Conservation (phyloP, 2,888 invertebrate genomes). For the Spialia ferax region DNA sequence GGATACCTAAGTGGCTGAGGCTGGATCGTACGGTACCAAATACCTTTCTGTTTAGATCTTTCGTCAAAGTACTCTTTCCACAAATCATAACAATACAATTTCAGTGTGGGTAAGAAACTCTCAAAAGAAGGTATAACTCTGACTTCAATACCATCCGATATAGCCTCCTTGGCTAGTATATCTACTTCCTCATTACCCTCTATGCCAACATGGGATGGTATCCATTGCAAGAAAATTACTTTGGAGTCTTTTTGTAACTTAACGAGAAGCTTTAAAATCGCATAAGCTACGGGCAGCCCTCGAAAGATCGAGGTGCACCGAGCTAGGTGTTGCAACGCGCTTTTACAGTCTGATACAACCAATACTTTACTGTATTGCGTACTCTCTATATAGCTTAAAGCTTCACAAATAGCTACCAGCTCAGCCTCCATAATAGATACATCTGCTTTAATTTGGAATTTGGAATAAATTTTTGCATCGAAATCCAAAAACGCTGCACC, state of each 20-base stretch:
- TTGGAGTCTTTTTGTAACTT: slow-evolving; percentile 2
- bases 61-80: slow-evolving; percentile 1
- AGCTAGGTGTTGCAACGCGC: slow-evolving; percentile 2
- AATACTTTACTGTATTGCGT: not conserved
- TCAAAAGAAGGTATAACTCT: not conserved
- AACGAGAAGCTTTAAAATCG: not conserved
- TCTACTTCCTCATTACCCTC: slow-evolving; percentile 4
- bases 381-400: not conserved
- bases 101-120: not conserved
- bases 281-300: slow-evolving; percentile 2
- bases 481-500: not conserved
- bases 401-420: not conserved
- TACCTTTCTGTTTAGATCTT: not conserved
- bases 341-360: not conserved
- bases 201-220: slow-evolving; percentile 7
- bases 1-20: not conserved
- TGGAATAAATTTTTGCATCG: not conserved
- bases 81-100: not conserved
- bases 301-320: slow-evolving; percentile 5
- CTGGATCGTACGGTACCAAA: slow-evolving; percentile 1
- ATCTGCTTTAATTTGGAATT: not conserved
- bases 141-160: slow-evolving; percentile 3
- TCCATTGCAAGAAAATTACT: slow-evolving; percentile 2
- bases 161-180: slow-evolving; percentile 11
- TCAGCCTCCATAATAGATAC: not conserved